phyloP scores from a whole-genome alignment of 2,888 invertebrate genomes.

The Thecocarcelia acutangulata region DNA sequence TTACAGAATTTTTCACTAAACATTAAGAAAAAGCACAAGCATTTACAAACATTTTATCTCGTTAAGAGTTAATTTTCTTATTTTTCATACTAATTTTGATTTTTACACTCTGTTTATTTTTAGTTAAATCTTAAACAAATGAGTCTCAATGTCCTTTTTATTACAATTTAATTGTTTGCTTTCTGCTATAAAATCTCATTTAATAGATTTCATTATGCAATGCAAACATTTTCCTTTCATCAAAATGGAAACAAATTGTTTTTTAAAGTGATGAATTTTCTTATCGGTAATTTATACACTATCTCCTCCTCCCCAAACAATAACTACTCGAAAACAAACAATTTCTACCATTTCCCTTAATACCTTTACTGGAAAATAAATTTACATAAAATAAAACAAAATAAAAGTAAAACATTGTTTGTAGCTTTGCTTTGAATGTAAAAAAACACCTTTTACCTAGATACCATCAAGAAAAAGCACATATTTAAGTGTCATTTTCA shows the following conservation, averaged over 20 bases:
- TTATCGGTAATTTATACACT: not conserved
- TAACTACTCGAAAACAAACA: not conserved
- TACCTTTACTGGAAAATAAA: not conserved
- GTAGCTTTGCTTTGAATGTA: too few species aligned
- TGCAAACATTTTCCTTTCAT: not conserved
- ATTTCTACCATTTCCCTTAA: not conserved
- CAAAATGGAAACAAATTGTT: conserved; percentile 13
- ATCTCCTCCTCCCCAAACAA: not conserved
- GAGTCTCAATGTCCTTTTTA: not conserved
- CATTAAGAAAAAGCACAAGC: too few species aligned
- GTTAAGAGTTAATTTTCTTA: too few species aligned
- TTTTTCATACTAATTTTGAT: too few species aligned
- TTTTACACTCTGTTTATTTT: too few species aligned
- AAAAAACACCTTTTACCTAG: conserved; percentile 25
- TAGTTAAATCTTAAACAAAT: too few species aligned
- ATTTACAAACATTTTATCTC: too few species aligned
- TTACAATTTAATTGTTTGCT: not conserved
- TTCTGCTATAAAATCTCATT: not conserved
- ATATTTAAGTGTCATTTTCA: conserved; percentile 39
- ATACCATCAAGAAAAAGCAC: conserved; percentile 6
- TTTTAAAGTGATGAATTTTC: conserved; percentile 20
- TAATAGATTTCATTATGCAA: conserved; percentile 4
- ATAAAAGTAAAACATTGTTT: too few species aligned
- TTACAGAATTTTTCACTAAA: too few species aligned
- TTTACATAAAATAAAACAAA: conserved; percentile 7